phyloP scores from a whole-genome alignment of 2,888 invertebrate species.

The Melitaea athalia region DNA sequence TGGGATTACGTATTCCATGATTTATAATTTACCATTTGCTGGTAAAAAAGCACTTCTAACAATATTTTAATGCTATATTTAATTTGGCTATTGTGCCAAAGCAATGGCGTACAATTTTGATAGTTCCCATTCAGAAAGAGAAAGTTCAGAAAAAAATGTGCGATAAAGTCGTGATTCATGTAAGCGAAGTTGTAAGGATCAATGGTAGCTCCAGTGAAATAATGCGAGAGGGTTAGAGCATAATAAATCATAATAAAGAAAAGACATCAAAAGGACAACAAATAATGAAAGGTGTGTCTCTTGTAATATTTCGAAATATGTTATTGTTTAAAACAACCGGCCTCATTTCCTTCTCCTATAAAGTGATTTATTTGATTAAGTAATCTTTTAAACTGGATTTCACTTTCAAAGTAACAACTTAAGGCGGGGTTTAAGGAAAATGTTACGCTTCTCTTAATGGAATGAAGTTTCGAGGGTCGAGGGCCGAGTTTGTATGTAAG shows the following conservation, averaged over 20 bases:
- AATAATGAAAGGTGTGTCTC: neutral
- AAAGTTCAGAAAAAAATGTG: too few relatives aligned
- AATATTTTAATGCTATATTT: too few relatives aligned
- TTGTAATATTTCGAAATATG: neutral
- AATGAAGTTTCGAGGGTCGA: constrained; percentile 27
- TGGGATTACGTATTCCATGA: too few relatives aligned
- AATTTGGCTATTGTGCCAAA: too few relatives aligned
- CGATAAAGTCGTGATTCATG: too few relatives aligned
- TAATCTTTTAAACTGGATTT: constrained; percentile 27
- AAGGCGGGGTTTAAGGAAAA: constrained; percentile 24
- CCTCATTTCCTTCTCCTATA: constrained; percentile 4
- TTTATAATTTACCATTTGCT: too few relatives aligned
- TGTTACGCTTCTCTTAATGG: constrained; percentile 23
- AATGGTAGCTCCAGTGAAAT: too few relatives aligned
- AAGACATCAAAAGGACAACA: neutral
- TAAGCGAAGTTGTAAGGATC: too few relatives aligned
- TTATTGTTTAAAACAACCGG: neutral
- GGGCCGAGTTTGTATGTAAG: constrained; percentile 19
- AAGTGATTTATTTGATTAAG: constrained; percentile 21
- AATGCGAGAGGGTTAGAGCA: neutral
- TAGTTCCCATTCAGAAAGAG: too few relatives aligned
- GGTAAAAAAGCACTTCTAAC: too few relatives aligned
- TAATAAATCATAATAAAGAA: neutral
- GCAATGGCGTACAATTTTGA: too few relatives aligned
- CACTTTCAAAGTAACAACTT: constrained; percentile 26